Conservation (phyloP, 2,888 invertebrate genomes). For the Protophormia terraenovae region DNA sequence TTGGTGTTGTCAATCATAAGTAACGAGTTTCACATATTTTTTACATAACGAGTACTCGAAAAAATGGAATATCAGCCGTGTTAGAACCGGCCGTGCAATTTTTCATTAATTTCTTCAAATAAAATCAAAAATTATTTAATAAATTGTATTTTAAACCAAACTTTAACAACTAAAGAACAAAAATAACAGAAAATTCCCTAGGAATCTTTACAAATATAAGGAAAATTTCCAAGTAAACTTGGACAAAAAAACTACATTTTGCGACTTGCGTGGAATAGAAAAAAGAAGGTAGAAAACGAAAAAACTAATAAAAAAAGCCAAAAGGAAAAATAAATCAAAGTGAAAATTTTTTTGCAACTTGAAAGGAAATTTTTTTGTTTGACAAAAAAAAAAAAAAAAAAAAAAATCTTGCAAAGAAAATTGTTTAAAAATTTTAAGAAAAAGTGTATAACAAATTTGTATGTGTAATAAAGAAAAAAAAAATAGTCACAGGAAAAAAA, state of each 20-base stretch:
- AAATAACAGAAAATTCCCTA: neutral
- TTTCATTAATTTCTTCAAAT: conserved; percentile 56
- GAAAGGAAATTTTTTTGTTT: neutral
- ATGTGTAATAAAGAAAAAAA: neutral
- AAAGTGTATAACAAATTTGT: neutral
- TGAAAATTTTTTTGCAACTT: conserved; percentile 32
- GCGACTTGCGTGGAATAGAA: conserved; percentile 57
- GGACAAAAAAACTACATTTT: conserved; percentile 30
- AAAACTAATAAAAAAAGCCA: conserved; percentile 38
- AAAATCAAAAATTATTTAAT: conserved; percentile 24
- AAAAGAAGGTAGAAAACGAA: conserved; percentile 13
- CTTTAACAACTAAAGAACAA: conserved; percentile 36
- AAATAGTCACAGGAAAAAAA: too few species aligned
- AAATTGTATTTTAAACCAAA: conserved; percentile 14
- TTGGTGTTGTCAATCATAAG: conserved; percentile 19
- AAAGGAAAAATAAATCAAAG: conserved; percentile 54
- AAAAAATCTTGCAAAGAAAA: neutral
- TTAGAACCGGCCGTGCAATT: conserved; percentile 70
- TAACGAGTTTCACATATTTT: conserved; percentile 50
- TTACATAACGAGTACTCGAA: conserved; percentile 68
- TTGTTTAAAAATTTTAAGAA: neutral
- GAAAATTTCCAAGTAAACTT: conserved; percentile 24
- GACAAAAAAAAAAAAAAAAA: neutral
- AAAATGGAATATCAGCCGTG: conserved; percentile 68
- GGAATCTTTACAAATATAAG: neutral